Evolutionary conservation across 2,888 invertebrate species (phyloP).

Genomic region (Lepidocyrtoides sp.): DNA sequence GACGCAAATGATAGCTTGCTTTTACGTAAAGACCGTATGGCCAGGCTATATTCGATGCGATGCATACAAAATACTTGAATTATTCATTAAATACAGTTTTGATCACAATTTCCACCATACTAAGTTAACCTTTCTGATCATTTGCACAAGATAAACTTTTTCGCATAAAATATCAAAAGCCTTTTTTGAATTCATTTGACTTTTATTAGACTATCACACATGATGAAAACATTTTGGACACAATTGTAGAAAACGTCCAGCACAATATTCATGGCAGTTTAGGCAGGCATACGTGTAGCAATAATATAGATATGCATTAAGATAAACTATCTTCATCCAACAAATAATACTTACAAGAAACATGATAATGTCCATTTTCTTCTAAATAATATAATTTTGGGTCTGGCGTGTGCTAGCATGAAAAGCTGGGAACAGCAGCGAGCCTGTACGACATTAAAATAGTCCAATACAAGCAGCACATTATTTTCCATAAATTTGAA

Average conservation of each 20-base stretch:
- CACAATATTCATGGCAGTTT: no score
- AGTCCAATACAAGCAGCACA: slow-evolving; percentile 13
- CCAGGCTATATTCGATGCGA: no score
- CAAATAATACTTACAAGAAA: no score
- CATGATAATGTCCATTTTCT: not conserved
- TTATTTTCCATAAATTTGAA: slow-evolving; percentile 70
- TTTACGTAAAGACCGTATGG: no score
- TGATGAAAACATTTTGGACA: not conserved
- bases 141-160: not conserved
- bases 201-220: not conserved
- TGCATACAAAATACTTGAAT: no score
- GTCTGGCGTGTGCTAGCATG: not conserved
- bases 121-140: no score
- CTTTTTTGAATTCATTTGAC: not conserved
- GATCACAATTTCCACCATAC: no score
- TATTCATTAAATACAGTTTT: no score
- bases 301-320: no score
- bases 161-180: not conserved
- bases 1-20: no score
- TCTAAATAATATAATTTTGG: not conserved
- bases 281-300: no score
- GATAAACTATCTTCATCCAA: not conserved
- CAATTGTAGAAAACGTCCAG: not conserved
- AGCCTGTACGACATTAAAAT: not conserved
- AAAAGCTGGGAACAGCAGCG: slow-evolving; percentile 10